Base-by-base conservation (phyloP, 2,113 vertebrate genomes). In the Amphilophus citrinellus region DNA sequence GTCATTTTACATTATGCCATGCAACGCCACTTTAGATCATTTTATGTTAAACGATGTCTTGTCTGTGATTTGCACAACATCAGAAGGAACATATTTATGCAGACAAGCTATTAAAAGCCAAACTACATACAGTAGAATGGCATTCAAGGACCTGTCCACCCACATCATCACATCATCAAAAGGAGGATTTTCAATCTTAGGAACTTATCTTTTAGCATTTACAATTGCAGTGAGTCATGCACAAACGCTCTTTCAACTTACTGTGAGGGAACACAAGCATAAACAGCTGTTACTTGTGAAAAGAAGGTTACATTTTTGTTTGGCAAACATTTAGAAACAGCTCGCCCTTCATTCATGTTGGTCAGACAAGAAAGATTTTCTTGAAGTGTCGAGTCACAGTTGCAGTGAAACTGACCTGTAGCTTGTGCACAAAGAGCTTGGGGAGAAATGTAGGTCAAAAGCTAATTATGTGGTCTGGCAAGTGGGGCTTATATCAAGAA, bases 391-490 rank as follows among this genome's bases (percentile, higher is more conserved):
- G 7, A 88, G 79, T 89, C 85, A 75, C 83, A 88, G 77, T 91
- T 80, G 83, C 75, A 65, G 76, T 58, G 79, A 93, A 92, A 88
- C 90, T 95, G 92, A 95, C 90, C 87, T 83, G 78, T 81, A 77
- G 88, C 83, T 84, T 86, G 50, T 76, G 87, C 79, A 85, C 83
- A 73, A 90, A 91, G 84, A 85, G 88, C 86, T 77, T 77, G 66
- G 77, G 47, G 75, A 87, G 87, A 93, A 94, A 95, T 93, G 91
- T 93, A 92, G 94, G 94, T 95, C 92, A 93, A 93, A 94, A 94
- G 92, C 91, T 94, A 94, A 95, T 92, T 87, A 92, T 88, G 92
- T 93, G 87, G 92, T 90, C 90, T 90, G 86, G 90, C 87, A 91
- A 89, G 88, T 86, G 84, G 63, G 80, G 92, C 91, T 94, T 93